phyloP scores from a whole-genome alignment of 2,113 vertebrate species.

The Amphiprion percula region DNA sequence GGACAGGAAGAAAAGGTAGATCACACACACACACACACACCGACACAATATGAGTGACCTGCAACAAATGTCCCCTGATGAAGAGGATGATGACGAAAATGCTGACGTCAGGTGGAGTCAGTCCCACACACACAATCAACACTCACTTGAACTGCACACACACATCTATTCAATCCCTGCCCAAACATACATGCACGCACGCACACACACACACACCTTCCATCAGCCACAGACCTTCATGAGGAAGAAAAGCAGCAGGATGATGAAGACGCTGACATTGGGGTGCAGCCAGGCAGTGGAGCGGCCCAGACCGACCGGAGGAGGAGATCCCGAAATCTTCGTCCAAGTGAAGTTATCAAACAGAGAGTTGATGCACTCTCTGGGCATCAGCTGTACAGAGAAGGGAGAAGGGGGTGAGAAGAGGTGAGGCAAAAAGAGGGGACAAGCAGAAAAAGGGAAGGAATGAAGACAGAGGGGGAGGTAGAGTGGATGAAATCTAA shows the following conservation, averaged over 20 bases:
- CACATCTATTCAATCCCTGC: background rate
- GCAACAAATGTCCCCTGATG: slow-evolving; percentile 51
- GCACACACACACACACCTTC: background rate
- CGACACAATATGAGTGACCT: slow-evolving; percentile 53
- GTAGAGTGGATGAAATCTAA: background rate
- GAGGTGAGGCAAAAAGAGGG: background rate
- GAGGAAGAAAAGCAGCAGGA: slow-evolving; percentile 92
- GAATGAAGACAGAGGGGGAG: too few species aligned
- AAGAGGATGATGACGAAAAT: slow-evolving; percentile 53
- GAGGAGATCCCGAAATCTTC: slow-evolving; percentile 80
- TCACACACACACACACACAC: slow-evolving; percentile 26
- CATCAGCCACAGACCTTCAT: slow-evolving; percentile 88
- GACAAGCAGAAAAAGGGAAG: background rate
- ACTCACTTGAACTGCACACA: background rate
- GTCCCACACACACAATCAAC: background rate
- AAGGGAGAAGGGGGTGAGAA: background rate
- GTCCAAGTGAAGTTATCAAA: slow-evolving; percentile 98
- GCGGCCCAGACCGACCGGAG: slow-evolving; percentile 85
- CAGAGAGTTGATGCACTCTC: slow-evolving; percentile 94
- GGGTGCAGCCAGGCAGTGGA: slow-evolving; percentile 93
- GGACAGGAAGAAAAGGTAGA: slow-evolving; percentile 24
- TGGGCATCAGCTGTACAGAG: slow-evolving; percentile 90
- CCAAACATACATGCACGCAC: background rate
- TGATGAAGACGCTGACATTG: slow-evolving; percentile 89
- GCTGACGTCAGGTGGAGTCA: slow-evolving; percentile 52